Conservation (phyloP, 1,140 invertebrate genomes). For the Papilio helenus region DNA sequence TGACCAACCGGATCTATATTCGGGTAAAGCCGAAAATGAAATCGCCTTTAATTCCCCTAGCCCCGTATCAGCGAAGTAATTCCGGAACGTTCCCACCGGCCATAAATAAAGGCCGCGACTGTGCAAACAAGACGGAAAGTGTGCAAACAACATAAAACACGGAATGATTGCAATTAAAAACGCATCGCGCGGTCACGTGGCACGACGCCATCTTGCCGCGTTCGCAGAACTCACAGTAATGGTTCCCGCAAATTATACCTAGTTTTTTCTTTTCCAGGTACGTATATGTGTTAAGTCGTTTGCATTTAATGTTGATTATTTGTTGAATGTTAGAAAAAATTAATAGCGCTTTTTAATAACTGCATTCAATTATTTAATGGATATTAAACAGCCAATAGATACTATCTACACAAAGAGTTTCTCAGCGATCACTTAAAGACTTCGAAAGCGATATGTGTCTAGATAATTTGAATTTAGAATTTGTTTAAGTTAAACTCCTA, state of each 20-base stretch:
- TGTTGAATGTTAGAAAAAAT: background rate
- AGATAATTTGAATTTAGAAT: too few relatives aligned
- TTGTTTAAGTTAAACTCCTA: too few relatives aligned
- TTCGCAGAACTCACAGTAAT: slow-evolving; percentile 35
- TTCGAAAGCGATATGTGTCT: too few relatives aligned
- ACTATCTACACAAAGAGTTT: too few relatives aligned
- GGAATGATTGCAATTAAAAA: slow-evolving; percentile 82
- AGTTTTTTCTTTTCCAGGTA: slow-evolving; percentile 31
- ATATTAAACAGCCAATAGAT: too few relatives aligned
- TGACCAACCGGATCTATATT: slow-evolving; percentile 36
- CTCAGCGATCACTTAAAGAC: too few relatives aligned
- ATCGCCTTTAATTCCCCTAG: slow-evolving; percentile 42
- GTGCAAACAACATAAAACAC: slow-evolving; percentile 81
- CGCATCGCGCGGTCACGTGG: slow-evolving; percentile 75
- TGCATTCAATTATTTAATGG: too few relatives aligned
- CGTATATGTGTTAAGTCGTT: slow-evolving; percentile 14
- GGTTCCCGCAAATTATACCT: slow-evolving; percentile 39
- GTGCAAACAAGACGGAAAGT: slow-evolving; percentile 70
- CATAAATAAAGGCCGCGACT: slow-evolving; percentile 74
- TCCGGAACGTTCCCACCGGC: slow-evolving; percentile 72
- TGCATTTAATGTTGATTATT: background rate
- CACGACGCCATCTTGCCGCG: slow-evolving; percentile 68
- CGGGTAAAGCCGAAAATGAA: slow-evolving; percentile 46
- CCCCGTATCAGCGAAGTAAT: slow-evolving; percentile 53
- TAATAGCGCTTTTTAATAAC: too few relatives aligned